phyloP scores from a whole-genome alignment of 1,140 invertebrate genomes.

The Bombus fervidus region DNA sequence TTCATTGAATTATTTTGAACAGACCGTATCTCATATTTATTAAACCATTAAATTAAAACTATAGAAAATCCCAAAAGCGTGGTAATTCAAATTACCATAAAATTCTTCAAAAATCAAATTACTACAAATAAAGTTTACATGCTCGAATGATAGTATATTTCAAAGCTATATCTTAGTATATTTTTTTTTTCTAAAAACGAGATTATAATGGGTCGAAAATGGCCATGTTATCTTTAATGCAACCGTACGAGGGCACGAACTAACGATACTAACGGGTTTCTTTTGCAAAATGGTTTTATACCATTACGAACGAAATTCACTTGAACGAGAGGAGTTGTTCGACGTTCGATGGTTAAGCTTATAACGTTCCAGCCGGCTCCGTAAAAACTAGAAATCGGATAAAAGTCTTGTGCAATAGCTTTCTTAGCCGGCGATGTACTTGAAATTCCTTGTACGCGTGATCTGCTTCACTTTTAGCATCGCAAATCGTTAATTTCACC shows the following conservation, averaged over 20 bases:
- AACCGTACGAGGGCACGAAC: fast-evolving
- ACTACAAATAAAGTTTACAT: no score
- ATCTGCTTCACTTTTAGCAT: not conserved
- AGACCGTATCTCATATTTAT: no score
- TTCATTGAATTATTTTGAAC: no score
- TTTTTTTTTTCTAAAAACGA: no score
- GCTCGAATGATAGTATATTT: no score
- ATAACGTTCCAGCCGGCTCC: not conserved
- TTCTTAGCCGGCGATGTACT: not conserved
- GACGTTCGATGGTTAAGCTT: not conserved
- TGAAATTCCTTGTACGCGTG: not conserved
- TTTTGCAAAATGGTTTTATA: not conserved
- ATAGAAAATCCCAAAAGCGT: no score
- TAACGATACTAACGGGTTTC: not conserved
- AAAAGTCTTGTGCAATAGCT: slow-evolving; percentile 4
- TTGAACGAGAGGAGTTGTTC: not conserved
- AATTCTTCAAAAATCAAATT: no score
- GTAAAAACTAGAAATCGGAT: slow-evolving; percentile 1
- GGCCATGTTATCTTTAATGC: not conserved
- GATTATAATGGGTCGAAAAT: not conserved
- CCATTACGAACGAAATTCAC: not conserved
- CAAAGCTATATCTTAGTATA: no score
- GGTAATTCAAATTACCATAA: no score
- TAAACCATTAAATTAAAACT: no score
- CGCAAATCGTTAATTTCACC: no score